These are phyloP conservation scores for Portevinia maculata DNA, from an alignment of 2,888 invertebrate species.

Conservation along the genomic window DNA sequence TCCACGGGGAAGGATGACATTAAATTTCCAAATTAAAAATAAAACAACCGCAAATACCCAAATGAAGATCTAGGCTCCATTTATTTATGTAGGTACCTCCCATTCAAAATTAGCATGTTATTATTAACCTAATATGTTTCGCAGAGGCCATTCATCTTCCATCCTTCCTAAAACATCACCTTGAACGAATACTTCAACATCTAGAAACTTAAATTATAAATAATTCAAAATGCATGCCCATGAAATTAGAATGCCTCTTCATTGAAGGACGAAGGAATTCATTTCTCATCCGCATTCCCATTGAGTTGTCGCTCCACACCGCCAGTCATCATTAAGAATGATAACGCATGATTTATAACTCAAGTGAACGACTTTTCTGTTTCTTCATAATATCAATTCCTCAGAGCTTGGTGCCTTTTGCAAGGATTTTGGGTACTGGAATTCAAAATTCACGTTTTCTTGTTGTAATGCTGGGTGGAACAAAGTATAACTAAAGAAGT, in stretches of 20 bases:
- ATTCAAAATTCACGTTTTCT: conserved; percentile 24
- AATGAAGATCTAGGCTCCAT: conserved; percentile 24
- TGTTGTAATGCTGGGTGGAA: conserved; percentile 35
- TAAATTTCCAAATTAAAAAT: conserved; percentile 25
- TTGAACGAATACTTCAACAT: conserved; percentile 41
- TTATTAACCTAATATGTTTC: conserved; percentile 38
- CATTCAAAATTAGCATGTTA: conserved; percentile 61
- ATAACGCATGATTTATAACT: conserved; percentile 60
- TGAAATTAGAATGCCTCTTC: conserved; percentile 39
- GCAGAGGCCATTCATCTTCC: conserved; percentile 7
- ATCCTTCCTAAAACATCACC: conserved; percentile 17
- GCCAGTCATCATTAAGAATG: conserved; percentile 67
- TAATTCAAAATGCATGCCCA: conserved; percentile 62
- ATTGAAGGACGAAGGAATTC: conserved; percentile 55
- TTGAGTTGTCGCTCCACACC: conserved; percentile 15
- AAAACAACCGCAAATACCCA: conserved; percentile 36
- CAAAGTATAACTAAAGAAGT: conserved; percentile 7
- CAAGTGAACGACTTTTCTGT: conserved; percentile 41
- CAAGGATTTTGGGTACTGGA: conserved; percentile 20
- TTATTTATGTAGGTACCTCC: conserved; percentile 26
- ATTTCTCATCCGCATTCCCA: conserved; percentile 25
- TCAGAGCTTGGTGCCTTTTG: conserved; percentile 35
- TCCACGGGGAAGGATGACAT: background rate
- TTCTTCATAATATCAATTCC: conserved; percentile 35
- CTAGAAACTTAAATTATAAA: conserved; percentile 44